Percentiles rank a stretch among this genome's conserved stretches.
Evolutionary conservation across 1,140 invertebrate genomes (phyloP).

Genomic region (Apis florea): DNA sequence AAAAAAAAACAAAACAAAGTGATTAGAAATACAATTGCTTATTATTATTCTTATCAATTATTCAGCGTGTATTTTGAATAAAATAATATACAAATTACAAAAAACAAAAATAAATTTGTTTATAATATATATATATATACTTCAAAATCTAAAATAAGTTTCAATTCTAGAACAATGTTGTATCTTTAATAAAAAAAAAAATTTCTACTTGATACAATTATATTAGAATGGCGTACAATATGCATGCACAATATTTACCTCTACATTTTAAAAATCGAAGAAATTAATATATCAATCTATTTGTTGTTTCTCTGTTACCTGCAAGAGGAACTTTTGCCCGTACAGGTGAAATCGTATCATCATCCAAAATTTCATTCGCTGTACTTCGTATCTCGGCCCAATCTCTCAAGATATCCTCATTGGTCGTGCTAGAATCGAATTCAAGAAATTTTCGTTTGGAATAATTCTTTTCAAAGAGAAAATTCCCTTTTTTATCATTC

Average conservation of each 20-base stretch:
- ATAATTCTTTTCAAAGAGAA: background rate
- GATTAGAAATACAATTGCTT: conserved; percentile 28
- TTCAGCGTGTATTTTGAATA: background rate
- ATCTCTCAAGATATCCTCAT: conserved; percentile 92
- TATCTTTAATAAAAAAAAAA: background rate
- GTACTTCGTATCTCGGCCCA: conserved; percentile 93
- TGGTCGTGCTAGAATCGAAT: conserved; percentile 85
- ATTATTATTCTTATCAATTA: conserved; percentile 7
- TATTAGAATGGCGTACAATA: background rate
- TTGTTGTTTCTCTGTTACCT: conserved; percentile 80
- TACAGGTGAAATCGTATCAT: conserved; percentile 77
- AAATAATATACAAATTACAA: background rate
- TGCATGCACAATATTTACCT: background rate
- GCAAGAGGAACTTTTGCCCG: conserved; percentile 87
- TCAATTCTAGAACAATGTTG: conserved; percentile 11
- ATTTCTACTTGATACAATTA: background rate
- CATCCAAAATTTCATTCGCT: conserved; percentile 86
- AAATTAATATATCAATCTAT: background rate
- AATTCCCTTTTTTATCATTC: background rate
- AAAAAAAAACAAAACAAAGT: conserved; percentile 4
- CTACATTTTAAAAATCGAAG: background rate
- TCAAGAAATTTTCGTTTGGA: background rate
- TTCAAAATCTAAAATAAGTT: no score
- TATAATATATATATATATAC: no score
- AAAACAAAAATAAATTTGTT: background rate